Conservation (phyloP, 2,888 invertebrate species). For the Erynnis tages region DNA sequence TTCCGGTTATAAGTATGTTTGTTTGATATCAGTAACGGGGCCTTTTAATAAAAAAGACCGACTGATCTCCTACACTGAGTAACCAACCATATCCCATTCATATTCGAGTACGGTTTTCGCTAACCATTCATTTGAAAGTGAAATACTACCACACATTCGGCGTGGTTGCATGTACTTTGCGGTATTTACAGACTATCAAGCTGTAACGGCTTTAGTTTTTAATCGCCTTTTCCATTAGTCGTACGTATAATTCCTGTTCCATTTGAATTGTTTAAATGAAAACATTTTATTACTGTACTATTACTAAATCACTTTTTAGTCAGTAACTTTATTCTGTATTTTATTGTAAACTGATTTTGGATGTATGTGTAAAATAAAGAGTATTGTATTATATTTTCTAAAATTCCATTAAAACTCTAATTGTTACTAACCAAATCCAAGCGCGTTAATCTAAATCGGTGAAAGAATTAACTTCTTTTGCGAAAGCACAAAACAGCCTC, state of each 20-base stretch:
- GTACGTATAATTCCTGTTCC: not conserved
- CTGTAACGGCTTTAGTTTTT: conserved; percentile 1
- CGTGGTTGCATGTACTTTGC: not conserved
- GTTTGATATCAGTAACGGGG: no score
- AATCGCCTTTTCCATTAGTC: not conserved
- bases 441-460: conserved; percentile 29
- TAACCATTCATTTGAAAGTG: conserved; percentile 14
- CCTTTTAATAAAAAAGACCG: no score
- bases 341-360: no score
- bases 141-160: conserved; percentile 11
- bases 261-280: not conserved
- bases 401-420: conserved; percentile 3
- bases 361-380: no score
- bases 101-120: conserved; percentile 4
- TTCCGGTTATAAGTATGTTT: no score
- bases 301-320: no score
- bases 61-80: no score
- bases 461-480: conserved; percentile 33
- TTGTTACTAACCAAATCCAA: not conserved
- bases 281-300: no score
- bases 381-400: no score
- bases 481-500: conserved; percentile 27
- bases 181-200: not conserved
- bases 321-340: no score
- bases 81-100: no score